Base-by-base conservation (phyloP, 2,888 invertebrate species). In the Phengaris alcon region DNA sequence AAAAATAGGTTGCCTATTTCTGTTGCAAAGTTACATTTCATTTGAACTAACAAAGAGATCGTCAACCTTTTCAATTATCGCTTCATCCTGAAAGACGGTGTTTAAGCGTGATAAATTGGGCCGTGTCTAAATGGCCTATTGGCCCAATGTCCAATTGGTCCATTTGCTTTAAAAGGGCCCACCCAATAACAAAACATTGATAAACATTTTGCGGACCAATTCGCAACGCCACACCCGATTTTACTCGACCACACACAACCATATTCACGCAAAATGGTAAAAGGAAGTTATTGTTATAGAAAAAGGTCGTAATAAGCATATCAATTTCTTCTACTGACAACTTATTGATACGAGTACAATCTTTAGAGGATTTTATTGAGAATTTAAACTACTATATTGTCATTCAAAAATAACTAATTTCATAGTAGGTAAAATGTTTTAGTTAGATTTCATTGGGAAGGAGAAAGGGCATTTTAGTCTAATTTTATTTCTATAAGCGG, bases 171-270 rank as follows among this genome's bases (percentile, higher is more conserved):
- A 35, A 70, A 52, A 22, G 15, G 72, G 72, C 54, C 70, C 72
- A 72, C 72, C 72, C 72, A 72, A 72, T 72, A 72, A 72, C 72
- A 72, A 72, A 72, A 72, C 72, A 72, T 72, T 72, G 54, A 72
- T 72, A 72, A 72, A 72, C 72, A 72, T 72, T 72, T 72, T 72
- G 72, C 72, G 54, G 72, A 7, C 6, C 72, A 1, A 72, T 72
- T 72, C 52, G 72, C 13, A 6, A 54, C 13, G 72, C 70, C 52
- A 44, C 48, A 48, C 52, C 51, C 35, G 54, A 12, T 35, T 59
- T 35, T 44, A 54, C 54, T 35, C 22, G 72, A 54, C 72, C 72
- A 72, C 72, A 72, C 72, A 35, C 72, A 54, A 64, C 6, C 64
- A 3, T 46, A 70, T 70, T 68, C 10, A 35, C 51, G 46, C 15